Evolutionary conservation across 1,140 invertebrate genomes (phyloP), one percentile per base, ranked within the genome.

Genomic region (Calliopsis andreniformis): DNA sequence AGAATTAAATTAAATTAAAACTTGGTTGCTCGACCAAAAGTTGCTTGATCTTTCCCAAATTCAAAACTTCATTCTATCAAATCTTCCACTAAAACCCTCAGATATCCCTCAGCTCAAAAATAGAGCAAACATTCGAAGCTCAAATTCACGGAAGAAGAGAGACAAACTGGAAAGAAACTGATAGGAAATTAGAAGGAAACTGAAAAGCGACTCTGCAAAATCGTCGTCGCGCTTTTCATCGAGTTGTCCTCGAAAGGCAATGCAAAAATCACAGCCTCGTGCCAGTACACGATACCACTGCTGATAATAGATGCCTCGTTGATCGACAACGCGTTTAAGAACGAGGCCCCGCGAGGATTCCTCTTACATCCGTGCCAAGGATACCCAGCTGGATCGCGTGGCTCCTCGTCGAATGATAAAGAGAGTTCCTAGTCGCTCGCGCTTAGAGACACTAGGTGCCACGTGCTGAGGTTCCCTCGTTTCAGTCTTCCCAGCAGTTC

Each of bases 291-390:
- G 59, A 79, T 79, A 75, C 71, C 16, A 30, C 49, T 53, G 83
- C 49, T 58, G 83, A 84, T 82, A 79, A 70, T 63, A 55, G 42
- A 45, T 58, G 55, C 64, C 82, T 75, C 62, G 78, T 68, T 59
- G 75, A 73, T 63, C 75, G 67, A 56, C 39, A 55, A 43, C 35
- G 53, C 80, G 80, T 82, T 83, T 71, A 71, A 83, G 53, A 68
- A 42, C 62, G 51, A 47, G 28, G 14, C 32, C 42, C 56, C 58
- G 5, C 73, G 69, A 51, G 56, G 58, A 78, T 83, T 83, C 80
- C 62, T 70, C 16, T 51, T 63, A 63, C 78, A 83, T 83, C 76
- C 69, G 76, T 83, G 81, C 79, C 81, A 83, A 83, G 80, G 81
- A 83, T 83, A 82, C 67, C 66, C 4, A n/a, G 35, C 58, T 62